Evolutionary conservation across 2,113 vertebrate genomes (phyloP).

Genomic region (Colistium nudipinnis): DNA sequence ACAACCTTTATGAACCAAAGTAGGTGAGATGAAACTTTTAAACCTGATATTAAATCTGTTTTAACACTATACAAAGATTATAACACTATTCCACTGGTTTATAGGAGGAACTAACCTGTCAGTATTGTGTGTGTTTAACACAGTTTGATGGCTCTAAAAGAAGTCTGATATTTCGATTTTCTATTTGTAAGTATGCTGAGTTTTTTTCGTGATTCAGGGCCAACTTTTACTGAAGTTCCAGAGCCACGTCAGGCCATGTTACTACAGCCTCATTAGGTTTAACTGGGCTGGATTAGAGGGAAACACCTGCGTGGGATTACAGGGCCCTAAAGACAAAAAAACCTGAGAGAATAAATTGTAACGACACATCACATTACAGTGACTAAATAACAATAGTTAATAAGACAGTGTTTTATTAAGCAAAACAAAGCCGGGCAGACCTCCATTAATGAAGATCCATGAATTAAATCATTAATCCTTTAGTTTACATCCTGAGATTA

Average conservation of each 20-base stretch:
- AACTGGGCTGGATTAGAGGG: background rate
- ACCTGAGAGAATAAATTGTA: background rate
- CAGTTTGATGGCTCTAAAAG: background rate
- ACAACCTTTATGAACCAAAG: too few species aligned
- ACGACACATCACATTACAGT: background rate
- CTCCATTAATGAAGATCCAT: too few species aligned
- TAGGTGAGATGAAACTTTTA: too few species aligned
- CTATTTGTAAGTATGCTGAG: too few species aligned
- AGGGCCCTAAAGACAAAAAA: background rate
- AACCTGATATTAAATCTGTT: too few species aligned
- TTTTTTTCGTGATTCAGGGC: too few species aligned
- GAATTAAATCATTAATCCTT: conserved; percentile 32
- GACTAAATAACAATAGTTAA: too few species aligned
- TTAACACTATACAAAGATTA: too few species aligned
- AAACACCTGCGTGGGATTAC: background rate
- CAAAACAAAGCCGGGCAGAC: too few species aligned
- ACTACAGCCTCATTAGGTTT: background rate
- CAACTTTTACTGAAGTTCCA: background rate
- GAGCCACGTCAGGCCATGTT: background rate
- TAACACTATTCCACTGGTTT: too few species aligned
- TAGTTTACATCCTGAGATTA: conserved; percentile 11
- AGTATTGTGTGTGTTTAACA: background rate
- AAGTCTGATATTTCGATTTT: too few species aligned
- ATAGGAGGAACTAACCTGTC: too few species aligned
- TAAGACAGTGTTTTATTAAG: background rate